Base-by-base conservation (phyloP, 2,797 vertebrate genomes). In the Cetoscarus ocellatus region DNA sequence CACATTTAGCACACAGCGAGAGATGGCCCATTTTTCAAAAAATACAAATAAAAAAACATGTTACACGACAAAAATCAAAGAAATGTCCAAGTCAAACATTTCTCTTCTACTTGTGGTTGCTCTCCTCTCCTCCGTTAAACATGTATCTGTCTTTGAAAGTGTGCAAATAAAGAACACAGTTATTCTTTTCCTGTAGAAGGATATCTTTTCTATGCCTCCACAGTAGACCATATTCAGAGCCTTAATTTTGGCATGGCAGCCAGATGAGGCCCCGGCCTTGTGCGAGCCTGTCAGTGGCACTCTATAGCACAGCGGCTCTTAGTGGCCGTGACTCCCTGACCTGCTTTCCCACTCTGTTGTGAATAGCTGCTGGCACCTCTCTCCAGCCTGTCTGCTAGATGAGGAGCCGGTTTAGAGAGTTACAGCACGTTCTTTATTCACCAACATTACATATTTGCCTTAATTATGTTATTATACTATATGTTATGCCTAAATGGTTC, bases 271-370 rank as follows among this genome's bases (percentile, higher is more conserved):
- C 71, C 78, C 56, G 83, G 92, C 90, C 84, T 88, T 85, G 90
- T 70, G 66, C 70, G 52, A 88, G 85, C 82, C 91, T 94, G 94
- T 94, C 93, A 93, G 80, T 90, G 91, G 87, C 73, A 67, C 83
- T 93, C 86, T 89, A 88, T 90, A 91, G 87, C 92, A 90, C 88
- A 84, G 86, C 83, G 15, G 86, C 90, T 91, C 89, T 93, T 92
- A 94, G 90, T 87, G 91, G 91, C 91, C 90, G 55, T 92, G 92
- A 94, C 93, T 94, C 84, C 54, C 60, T 94, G 93, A 94, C 93
- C 93, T 83, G 89, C 87, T 92, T 93, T 92, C 84, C 81, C 80
- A 80, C 88, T 89, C 80, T 66, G 61, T 86, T 51, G 77, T 92
- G 91, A 91, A 91, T 94, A 88, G 90, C 91, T 92, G 89, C 90